These are phyloP conservation scores for Echinarachnius parma DNA, from an alignment of 53 echinoderm and acorn worm species.

Conservation along the genomic window DNA sequence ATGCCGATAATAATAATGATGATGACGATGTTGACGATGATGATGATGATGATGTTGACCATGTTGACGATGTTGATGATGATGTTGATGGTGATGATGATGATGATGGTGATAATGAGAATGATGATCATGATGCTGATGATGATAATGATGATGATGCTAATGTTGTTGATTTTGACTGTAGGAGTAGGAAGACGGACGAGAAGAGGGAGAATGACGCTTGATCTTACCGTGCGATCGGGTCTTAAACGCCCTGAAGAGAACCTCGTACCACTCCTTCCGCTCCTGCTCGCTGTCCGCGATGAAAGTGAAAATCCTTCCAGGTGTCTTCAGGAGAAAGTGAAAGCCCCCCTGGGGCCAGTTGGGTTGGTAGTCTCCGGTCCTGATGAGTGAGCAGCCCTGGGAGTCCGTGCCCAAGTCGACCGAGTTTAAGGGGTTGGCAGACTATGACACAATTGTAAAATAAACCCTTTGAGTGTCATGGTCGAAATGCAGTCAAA, in stretches of 20 bases:
- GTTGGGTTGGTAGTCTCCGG: constrained; percentile 47
- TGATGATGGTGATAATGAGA: no score
- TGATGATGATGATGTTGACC: no score
- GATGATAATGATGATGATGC: no score
- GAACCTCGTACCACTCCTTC: constrained; percentile 45
- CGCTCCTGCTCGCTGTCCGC: constrained; percentile 69
- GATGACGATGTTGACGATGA: no score
- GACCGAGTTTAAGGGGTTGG: constrained; percentile 66
- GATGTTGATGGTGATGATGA: no score
- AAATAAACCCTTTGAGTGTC: no score
- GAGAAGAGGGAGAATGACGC: not conserved
- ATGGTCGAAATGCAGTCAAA: no score
- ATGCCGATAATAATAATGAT: no score
- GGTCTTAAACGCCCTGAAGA: constrained; percentile 33
- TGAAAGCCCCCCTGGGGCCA: constrained; percentile 58
- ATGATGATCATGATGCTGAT: no score
- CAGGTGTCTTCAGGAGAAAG: constrained; percentile 69
- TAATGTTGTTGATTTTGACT: not conserved
- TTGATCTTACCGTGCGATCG: not conserved
- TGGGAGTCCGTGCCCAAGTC: constrained; percentile 39
- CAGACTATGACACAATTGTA: constrained; percentile 61
- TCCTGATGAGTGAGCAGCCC: constrained; percentile 71
- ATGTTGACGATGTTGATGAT: no score
- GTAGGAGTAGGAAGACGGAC: not conserved
- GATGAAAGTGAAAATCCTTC: constrained; percentile 60